Percentiles rank a stretch among this genome's conserved stretches.
Evolutionary conservation across 2,888 invertebrate genomes (phyloP).

Genomic region (Eremobia ochroleuca): DNA sequence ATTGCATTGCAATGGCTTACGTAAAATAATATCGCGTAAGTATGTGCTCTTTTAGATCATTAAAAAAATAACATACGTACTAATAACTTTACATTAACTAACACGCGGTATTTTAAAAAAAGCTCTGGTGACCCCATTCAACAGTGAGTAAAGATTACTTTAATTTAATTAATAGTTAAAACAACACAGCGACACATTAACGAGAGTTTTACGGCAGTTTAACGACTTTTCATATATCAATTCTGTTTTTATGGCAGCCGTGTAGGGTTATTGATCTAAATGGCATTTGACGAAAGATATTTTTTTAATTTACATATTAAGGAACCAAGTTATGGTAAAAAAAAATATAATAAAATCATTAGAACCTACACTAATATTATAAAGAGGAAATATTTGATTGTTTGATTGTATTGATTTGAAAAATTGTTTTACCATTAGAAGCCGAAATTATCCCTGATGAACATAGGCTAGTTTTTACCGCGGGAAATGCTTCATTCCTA

Average conservation of each 20-base stretch:
- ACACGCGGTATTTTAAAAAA: conserved; percentile 19
- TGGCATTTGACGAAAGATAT: conserved; percentile 14
- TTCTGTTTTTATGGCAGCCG: conserved; percentile 44
- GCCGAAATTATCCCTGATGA: too few species aligned
- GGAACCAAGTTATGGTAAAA: neutral
- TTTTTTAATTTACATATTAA: conserved; percentile 2
- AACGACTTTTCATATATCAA: conserved; percentile 61
- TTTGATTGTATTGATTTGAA: too few species aligned
- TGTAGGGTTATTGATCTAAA: conserved; percentile 51
- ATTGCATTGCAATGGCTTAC: too few species aligned
- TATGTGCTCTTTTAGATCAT: neutral
- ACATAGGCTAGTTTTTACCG: too few species aligned
- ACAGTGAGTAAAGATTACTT: conserved; percentile 43
- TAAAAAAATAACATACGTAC: neutral
- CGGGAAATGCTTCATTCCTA: too few species aligned
- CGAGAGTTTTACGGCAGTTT: conserved; percentile 57
- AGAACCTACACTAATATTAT: too few species aligned
- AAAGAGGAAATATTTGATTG: too few species aligned
- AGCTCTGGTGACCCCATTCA: conserved; percentile 21
- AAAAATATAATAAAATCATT: neutral
- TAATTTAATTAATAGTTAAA: conserved; percentile 63
- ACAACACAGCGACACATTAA: conserved; percentile 61
- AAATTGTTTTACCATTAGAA: too few species aligned
- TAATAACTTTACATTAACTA: neutral
- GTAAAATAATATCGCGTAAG: too few species aligned